A percentile compares a stretch with the other conserved stretches of the same genome.
Evolutionary conservation across 2,797 vertebrate species (phyloP).

Genomic region (Macrochelys suwanniensis): DNA sequence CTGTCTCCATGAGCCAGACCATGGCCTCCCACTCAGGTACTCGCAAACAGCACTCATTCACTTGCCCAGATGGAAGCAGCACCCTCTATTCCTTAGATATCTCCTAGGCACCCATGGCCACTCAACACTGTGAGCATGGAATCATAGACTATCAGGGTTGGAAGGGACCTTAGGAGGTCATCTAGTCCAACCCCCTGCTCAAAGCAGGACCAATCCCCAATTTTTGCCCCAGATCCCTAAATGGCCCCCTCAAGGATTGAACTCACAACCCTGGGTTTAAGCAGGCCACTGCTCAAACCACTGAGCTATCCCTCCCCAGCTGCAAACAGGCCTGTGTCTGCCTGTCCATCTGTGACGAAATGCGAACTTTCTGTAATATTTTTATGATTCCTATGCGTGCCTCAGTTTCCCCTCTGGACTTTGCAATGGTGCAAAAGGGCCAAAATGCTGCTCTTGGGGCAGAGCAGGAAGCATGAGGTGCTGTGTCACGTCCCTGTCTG

Average conservation of each 20-base stretch:
- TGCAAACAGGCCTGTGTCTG: background rate
- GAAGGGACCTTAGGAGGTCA: too few relatives aligned
- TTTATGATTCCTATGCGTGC: background rate
- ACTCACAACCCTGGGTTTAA: too few relatives aligned
- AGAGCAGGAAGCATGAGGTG: background rate
- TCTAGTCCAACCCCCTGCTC: too few relatives aligned
- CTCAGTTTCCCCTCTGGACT: background rate
- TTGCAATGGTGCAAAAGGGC: background rate
- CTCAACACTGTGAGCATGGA: background rate
- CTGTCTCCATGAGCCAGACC: background rate
- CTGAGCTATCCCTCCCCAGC: too few relatives aligned
- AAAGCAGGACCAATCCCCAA: too few relatives aligned
- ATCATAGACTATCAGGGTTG: too few relatives aligned
- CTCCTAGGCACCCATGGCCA: background rate
- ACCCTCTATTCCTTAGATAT: background rate
- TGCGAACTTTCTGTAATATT: background rate
- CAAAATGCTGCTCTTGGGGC: background rate
- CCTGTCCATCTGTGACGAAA: background rate
- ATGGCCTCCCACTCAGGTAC: background rate
- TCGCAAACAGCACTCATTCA: background rate
- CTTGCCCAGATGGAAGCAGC: background rate
- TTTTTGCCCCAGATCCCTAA: too few relatives aligned
- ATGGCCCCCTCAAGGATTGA: too few relatives aligned
- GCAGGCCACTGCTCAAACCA: too few relatives aligned
- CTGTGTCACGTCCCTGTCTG: too few relatives aligned